These are phyloP conservation scores for Gobio occitaniae DNA, from an alignment of 2,797 vertebrate genomes.

Conservation along the genomic window DNA sequence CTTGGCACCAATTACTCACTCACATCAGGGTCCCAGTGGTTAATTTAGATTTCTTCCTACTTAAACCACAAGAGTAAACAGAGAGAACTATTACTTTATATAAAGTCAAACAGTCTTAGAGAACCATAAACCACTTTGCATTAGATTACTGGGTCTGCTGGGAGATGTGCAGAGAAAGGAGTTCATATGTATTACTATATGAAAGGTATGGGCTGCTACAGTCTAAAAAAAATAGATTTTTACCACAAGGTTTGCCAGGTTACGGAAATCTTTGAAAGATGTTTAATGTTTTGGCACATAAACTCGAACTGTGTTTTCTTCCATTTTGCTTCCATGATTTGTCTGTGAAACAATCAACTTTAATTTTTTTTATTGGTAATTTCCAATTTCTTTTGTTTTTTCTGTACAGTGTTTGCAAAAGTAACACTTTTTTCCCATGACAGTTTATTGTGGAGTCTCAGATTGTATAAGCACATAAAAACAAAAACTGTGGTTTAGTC, in stretches of 20 bases:
- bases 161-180: neutral
- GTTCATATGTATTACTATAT: neutral
- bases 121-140: slow-evolving; percentile 7
- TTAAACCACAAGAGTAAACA: slow-evolving; percentile 30
- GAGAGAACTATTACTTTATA: slow-evolving; percentile 8
- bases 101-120: slow-evolving; percentile 9
- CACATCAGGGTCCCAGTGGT: slow-evolving; percentile 10
- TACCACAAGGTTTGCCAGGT: neutral
- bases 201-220: neutral
- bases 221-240: neutral
- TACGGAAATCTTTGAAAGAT: neutral
- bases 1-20: slow-evolving; percentile 14
- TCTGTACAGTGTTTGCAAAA: neutral
- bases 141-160: neutral
- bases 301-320: neutral
- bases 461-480: too few relatives aligned
- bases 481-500: neutral
- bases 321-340: neutral
- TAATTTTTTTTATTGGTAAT: neutral
- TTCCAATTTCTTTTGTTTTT: neutral
- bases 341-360: neutral
- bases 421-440: neutral
- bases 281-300: neutral
- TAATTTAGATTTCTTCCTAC: slow-evolving; percentile 8
- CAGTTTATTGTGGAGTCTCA: too few relatives aligned